Evolutionary conservation across 2,797 vertebrate genomes (phyloP).

Genomic region (Oophaga sylvatica): DNA sequence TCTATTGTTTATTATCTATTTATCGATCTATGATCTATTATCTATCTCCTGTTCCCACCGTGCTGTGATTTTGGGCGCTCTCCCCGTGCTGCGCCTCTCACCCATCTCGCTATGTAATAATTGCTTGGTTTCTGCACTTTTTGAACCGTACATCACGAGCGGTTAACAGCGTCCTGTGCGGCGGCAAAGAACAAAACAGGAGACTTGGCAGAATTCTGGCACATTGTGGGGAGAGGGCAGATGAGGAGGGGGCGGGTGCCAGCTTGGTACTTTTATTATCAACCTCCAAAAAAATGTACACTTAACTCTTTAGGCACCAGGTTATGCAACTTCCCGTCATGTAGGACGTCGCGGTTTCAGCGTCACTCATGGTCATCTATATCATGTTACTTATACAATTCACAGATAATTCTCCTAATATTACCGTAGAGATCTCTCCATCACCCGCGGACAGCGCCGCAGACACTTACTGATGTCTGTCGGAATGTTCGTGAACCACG

Average conservation of each 20-base stretch:
- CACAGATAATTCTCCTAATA: not conserved
- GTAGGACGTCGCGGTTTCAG: not conserved
- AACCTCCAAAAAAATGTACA: constrained; percentile 7
- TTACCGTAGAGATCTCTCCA: not conserved
- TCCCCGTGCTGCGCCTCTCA: not conserved
- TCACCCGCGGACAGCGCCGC: not conserved
- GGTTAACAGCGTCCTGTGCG: constrained; percentile 36
- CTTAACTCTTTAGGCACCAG: not conserved
- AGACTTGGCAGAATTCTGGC: constrained; percentile 47
- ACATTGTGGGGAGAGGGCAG: constrained; percentile 46
- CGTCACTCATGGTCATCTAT: not conserved
- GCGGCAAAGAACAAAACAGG: constrained; percentile 34
- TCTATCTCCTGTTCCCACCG: no score
- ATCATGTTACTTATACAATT: not conserved
- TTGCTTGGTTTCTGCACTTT: constrained; percentile 38
- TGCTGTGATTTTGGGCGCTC: no score
- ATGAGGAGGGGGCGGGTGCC: constrained; percentile 50
- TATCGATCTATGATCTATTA: no score
- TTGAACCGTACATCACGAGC: constrained; percentile 34
- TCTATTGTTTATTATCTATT: no score
- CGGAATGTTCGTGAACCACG: not conserved
- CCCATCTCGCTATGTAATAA: constrained; percentile 23
- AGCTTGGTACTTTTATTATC: constrained; percentile 36
- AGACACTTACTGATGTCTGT: not conserved
- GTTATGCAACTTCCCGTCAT: constrained; percentile 1